Conservation (phyloP, 2,797 vertebrate genomes). For the Tarsius wallacei region DNA sequence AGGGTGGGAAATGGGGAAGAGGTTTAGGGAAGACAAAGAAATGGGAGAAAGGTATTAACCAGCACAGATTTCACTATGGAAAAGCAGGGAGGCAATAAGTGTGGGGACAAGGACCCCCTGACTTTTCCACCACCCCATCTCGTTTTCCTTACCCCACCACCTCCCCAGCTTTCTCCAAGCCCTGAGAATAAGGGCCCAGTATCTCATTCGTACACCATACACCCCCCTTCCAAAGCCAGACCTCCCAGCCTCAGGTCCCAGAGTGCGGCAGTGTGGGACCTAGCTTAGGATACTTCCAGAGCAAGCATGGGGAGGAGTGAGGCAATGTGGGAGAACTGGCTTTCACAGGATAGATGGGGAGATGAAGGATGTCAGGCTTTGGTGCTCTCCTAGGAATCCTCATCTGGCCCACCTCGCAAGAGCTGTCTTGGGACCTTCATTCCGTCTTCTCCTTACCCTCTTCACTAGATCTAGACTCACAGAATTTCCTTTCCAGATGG, state of each 20-base stretch:
- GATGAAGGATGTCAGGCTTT: no score
- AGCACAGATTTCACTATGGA: constrained; percentile 13
- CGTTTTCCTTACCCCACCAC: background rate
- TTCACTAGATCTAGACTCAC: background rate
- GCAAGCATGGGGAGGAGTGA: background rate
- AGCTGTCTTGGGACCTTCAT: no score
- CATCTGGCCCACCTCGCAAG: background rate
- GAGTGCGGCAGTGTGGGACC: background rate
- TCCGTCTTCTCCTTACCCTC: background rate
- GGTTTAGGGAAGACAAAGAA: constrained; percentile 71
- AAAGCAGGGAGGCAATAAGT: background rate
- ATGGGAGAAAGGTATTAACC: constrained; percentile 75
- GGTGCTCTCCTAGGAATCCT: background rate
- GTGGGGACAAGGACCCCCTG: fast-evolving
- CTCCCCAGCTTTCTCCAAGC: background rate
- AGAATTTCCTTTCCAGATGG: background rate
- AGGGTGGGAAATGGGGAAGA: background rate
- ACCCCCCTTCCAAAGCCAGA: background rate
- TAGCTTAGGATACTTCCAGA: background rate
- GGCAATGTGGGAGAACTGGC: background rate
- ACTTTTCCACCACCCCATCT: background rate
- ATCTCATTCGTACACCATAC: fast-evolving
- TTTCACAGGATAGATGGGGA: background rate
- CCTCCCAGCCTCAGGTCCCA: background rate
- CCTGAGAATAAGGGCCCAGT: background rate